phyloP scores from a whole-genome alignment of 2,113 vertebrate species.

The Balaeniceps rex region DNA sequence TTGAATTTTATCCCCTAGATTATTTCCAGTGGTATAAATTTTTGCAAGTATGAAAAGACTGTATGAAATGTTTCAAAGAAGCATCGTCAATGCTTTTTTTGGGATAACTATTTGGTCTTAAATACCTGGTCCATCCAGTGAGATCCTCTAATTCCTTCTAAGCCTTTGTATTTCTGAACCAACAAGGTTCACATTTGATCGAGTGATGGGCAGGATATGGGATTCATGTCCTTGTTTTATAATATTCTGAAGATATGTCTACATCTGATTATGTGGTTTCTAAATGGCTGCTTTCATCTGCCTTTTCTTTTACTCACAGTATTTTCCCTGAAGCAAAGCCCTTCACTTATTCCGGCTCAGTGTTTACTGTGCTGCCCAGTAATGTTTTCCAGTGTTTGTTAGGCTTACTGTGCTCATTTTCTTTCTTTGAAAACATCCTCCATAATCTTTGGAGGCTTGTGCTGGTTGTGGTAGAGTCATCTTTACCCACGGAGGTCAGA shows the following conservation, averaged over 20 bases:
- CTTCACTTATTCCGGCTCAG: neutral
- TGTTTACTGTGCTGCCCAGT: neutral
- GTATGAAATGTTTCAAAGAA: neutral
- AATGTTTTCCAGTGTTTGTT: neutral
- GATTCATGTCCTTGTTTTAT: neutral
- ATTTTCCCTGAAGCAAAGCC: conserved; percentile 1
- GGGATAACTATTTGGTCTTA: neutral
- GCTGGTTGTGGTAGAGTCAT: neutral
- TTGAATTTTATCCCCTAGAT: neutral
- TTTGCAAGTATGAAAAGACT: neutral
- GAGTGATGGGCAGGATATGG: neutral
- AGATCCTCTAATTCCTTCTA: neutral
- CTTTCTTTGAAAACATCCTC: neutral
- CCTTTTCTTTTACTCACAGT: neutral
- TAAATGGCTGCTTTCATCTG: conserved; percentile 24
- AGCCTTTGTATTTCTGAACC: neutral
- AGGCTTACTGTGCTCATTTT: neutral
- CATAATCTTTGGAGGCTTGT: neutral
- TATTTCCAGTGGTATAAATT: neutral
- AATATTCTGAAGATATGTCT: neutral
- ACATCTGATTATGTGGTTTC: neutral
- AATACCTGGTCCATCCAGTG: neutral
- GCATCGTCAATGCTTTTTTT: neutral
- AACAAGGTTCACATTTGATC: neutral
- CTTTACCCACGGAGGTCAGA: neutral